A percentile compares a stretch with the other conserved stretches of the same genome.
Evolutionary conservation across 2,113 vertebrate species (phyloP).

Genomic region (Gulo gulo): DNA sequence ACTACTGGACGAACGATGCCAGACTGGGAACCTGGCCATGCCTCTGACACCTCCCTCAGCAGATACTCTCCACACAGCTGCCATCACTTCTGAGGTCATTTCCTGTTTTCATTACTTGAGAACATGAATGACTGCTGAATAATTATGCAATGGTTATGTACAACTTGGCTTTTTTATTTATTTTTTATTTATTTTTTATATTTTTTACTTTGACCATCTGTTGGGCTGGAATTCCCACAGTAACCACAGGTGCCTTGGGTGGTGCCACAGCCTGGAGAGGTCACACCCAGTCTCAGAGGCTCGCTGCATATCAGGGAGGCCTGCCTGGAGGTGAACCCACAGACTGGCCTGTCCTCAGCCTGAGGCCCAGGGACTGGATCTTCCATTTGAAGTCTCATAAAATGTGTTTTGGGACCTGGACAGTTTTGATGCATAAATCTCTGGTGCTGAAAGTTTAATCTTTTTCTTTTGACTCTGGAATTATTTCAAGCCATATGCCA

Average conservation of each 20-base stretch:
- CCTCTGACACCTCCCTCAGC: accelerated
- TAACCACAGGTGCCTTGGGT: background rate
- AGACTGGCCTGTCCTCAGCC: slow-evolving; percentile 45
- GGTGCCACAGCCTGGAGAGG: background rate
- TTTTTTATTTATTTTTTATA: background rate
- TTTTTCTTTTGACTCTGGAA: slow-evolving; percentile 59
- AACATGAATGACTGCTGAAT: slow-evolving; percentile 17
- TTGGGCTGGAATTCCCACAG: slow-evolving; percentile 7
- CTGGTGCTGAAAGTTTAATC: slow-evolving; percentile 64
- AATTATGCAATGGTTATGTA: background rate
- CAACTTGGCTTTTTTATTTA: background rate
- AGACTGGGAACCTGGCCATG: accelerated
- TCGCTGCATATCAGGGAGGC: slow-evolving; percentile 23
- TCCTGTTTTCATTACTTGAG: slow-evolving; percentile 10
- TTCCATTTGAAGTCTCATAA: slow-evolving; percentile 78
- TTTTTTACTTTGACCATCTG: background rate
- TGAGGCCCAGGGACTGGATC: slow-evolving; percentile 55
- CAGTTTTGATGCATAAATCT: slow-evolving; percentile 76
- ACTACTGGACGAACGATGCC: accelerated
- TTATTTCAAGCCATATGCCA: slow-evolving; percentile 57
- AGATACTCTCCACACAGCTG: background rate
- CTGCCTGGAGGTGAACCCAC: slow-evolving; percentile 63
- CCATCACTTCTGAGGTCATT: background rate
- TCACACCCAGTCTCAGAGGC: slow-evolving; percentile 32
- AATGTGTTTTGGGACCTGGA: slow-evolving; percentile 67